Evolutionary conservation across 2,113 vertebrate genomes (phyloP).

Genomic region (Jaculus jaculus): DNA sequence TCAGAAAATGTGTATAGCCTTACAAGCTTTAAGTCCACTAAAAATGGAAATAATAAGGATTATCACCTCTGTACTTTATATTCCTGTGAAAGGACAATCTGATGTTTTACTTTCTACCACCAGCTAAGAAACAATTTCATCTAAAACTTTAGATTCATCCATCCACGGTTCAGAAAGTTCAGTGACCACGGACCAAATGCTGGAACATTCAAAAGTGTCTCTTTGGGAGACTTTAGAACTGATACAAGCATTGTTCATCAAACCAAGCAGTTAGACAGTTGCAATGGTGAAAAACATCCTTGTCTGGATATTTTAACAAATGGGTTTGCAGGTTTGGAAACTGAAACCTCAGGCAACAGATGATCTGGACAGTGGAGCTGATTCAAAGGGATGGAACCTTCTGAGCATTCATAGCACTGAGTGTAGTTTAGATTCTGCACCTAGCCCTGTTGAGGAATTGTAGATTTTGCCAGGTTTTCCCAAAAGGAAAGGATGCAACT

Average conservation of each 20-base stretch:
- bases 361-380: constrained; percentile 81
- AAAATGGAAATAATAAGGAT: constrained; percentile 83
- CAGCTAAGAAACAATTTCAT: constrained; percentile 84
- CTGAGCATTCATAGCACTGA: constrained; percentile 76
- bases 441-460: constrained; percentile 87
- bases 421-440: constrained; percentile 79
- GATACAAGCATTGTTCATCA: constrained; percentile 77
- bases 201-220: constrained; percentile 75
- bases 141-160: constrained; percentile 82
- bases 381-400: constrained; percentile 83
- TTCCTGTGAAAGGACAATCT: constrained; percentile 82
- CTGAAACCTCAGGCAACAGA: constrained; percentile 87
- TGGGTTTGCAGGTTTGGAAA: constrained; percentile 88
- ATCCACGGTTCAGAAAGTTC: constrained; percentile 71
- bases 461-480: constrained; percentile 93
- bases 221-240: constrained; percentile 76
- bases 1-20: constrained; percentile 85
- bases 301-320: constrained; percentile 92
- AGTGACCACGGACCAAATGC: constrained; percentile 81
- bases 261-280: constrained; percentile 80
- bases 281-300: constrained; percentile 86
- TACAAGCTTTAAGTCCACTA: constrained; percentile 85
- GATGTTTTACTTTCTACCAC: constrained; percentile 84
- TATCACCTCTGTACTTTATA: constrained; percentile 81
- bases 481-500: constrained; percentile 78